phyloP scores from a whole-genome alignment of 2,113 vertebrate species.

The Sinocyclocheilus anshuiensis region DNA sequence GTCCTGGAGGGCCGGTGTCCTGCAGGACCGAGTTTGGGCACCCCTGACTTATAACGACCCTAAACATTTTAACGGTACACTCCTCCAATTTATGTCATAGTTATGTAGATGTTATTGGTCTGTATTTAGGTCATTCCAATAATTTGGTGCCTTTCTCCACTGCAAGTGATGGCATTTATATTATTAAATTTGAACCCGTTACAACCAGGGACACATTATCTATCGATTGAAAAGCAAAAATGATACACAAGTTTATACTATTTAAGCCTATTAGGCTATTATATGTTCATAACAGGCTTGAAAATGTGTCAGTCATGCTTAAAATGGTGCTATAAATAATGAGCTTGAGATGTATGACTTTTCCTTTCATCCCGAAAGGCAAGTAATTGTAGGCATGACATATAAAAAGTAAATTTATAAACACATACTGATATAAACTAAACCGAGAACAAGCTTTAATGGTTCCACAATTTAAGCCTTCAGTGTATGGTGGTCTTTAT shows the following conservation, averaged over 20 bases:
- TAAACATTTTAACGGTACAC: neutral
- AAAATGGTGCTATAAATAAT: neutral
- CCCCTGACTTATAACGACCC: neutral
- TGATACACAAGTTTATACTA: too few species aligned
- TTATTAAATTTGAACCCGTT: neutral
- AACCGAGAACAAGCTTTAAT: neutral
- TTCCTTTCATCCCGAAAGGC: too few species aligned
- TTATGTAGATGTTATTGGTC: neutral
- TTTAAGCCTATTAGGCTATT: neutral
- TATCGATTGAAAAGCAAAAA: too few species aligned
- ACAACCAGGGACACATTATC: too few species aligned
- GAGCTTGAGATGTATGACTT: neutral
- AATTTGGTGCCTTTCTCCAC: neutral
- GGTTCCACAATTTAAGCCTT: neutral
- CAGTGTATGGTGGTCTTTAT: neutral
- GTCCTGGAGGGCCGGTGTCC: too few species aligned
- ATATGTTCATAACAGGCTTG: neutral
- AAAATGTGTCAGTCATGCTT: neutral
- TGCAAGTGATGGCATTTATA: neutral
- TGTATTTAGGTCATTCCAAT: neutral
- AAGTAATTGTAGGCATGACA: neutral
- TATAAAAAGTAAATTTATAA: neutral
- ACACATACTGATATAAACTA: conserved; percentile 2
- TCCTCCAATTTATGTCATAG: neutral
- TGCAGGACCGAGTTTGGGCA: too few species aligned